Evolutionary conservation across 2,113 vertebrate species (phyloP).

Genomic region (Ophthalmolycus amberensis): DNA sequence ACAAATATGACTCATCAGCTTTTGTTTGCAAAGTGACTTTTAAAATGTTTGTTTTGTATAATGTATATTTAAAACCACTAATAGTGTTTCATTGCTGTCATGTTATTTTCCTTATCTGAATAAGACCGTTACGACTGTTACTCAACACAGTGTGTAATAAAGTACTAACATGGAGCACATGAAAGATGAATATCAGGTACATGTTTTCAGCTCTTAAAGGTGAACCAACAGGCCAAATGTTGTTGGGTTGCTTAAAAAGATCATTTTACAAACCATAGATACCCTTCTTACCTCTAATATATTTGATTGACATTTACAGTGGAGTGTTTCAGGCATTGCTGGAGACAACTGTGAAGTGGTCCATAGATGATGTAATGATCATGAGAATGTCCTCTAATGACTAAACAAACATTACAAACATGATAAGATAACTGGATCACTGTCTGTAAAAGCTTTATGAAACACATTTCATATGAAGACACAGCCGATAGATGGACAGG

Average conservation of each 20-base stretch:
- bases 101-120: background rate
- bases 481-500: slow-evolving; percentile 11
- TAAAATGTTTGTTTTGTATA: background rate
- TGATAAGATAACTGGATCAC: too few species aligned
- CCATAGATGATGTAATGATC: too few species aligned
- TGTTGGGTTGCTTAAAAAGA: slow-evolving; percentile 28
- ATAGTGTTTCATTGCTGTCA: background rate
- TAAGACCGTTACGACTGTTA: too few species aligned
- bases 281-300: slow-evolving; percentile 30
- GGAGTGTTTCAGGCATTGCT: background rate
- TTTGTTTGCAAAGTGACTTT: background rate
- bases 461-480: slow-evolving; percentile 27
- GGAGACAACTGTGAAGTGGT: background rate
- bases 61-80: background rate
- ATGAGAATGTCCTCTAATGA: too few species aligned
- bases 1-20: too few species aligned
- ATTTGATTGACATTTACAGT: slow-evolving; percentile 17
- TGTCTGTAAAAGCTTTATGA: slow-evolving; percentile 12
- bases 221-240: slow-evolving; percentile 27
- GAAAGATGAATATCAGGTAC: slow-evolving; percentile 7
- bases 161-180: background rate
- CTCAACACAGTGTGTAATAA: background rate
- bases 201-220: slow-evolving; percentile 35
- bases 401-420: background rate
- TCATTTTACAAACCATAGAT: slow-evolving; percentile 39